Percentiles rank a stretch among this genome's conserved stretches.
phyloP scores from a whole-genome alignment of 2,888 invertebrate genomes.

The Rapana venosa region DNA sequence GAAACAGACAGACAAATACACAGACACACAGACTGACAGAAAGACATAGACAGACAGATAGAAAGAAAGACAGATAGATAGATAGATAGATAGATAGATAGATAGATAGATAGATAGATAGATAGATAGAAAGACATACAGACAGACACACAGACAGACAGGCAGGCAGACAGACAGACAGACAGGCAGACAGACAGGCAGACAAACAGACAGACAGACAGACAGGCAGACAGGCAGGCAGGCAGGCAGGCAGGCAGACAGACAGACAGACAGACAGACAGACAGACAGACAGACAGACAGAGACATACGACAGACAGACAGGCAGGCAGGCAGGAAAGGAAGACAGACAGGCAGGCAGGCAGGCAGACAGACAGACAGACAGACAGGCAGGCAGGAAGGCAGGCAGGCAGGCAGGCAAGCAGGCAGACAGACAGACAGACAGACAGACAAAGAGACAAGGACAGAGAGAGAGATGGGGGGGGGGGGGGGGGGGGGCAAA shows the following conservation, averaged over 20 bases:
- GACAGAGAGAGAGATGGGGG: not conserved
- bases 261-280: slow-evolving; percentile 15
- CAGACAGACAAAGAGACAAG: not conserved
- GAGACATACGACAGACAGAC: too few species aligned
- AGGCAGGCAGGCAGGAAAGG: not conserved
- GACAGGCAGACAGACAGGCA: too few species aligned
- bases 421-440: not conserved
- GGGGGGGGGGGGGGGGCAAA: too few species aligned
- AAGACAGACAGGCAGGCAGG: not conserved
- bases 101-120: not conserved
- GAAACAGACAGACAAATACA: not conserved
- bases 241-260: not conserved
- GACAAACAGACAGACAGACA: not conserved
- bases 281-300: not conserved
- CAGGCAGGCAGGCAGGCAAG: too few species aligned
- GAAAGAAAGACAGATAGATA: slow-evolving; percentile 8
- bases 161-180: too few species aligned
- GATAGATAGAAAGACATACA: not conserved
- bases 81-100: not conserved
- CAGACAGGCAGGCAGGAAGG: not conserved
- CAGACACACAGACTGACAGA: not conserved
- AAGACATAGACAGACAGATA: not conserved
- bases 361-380: not conserved
- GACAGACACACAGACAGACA: not conserved
- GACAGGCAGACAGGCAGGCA: not conserved